Evolutionary conservation across 2,113 vertebrate species (phyloP), one percentile per base, ranked within the genome.

Genomic region (Atrichornis clamosus): DNA sequence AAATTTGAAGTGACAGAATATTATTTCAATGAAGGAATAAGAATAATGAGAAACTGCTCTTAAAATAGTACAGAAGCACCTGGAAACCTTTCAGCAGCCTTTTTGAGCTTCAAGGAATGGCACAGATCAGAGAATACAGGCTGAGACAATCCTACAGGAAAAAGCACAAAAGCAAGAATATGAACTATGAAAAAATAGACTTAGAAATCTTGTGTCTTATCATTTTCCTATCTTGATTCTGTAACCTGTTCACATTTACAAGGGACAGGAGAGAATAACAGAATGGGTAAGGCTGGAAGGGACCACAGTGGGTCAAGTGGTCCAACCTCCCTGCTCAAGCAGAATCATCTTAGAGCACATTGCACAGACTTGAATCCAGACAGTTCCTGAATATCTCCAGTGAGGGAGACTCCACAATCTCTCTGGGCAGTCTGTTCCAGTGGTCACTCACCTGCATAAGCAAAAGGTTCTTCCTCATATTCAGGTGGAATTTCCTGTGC

Each of bases 51-150:
- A 85, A 90, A n/a, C 16, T 80, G 49, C 14, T 85, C 46, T 88
- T 80, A 93, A 94, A 90, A 91, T 89, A 90, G 76, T 53, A 46
- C 52, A 82, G 89, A 72, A 91, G 20, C 11, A 12, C 37, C 35
- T 78, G 35, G 56, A 93, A 95, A 74, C 20, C 12, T 68, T 78
- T 87, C 56, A 92, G 44, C 26, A 68, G 23, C 20, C 27, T 70
- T 78, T 84, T 7, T 78, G 19, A 89, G 68, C 60, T 87, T 84
- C 28, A 92, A 64, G 73, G 18, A 87, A 58, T 10, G 23, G 28
- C 56, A 81, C 10, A 83, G 28, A 88, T 87, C n/a, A 77, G 58
- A 93, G 20, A 74, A 49, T n/a, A 26, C 26, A 88, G 32, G 33
- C 62, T 59, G 52, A 86, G 21, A 67, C 49, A 58, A 44, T 37